A percentile compares a stretch with the other conserved stretches of the same genome.
These are phyloP conservation scores for Pampus argenteus DNA, from an alignment of 2,797 vertebrate species.

Conservation along the genomic window DNA sequence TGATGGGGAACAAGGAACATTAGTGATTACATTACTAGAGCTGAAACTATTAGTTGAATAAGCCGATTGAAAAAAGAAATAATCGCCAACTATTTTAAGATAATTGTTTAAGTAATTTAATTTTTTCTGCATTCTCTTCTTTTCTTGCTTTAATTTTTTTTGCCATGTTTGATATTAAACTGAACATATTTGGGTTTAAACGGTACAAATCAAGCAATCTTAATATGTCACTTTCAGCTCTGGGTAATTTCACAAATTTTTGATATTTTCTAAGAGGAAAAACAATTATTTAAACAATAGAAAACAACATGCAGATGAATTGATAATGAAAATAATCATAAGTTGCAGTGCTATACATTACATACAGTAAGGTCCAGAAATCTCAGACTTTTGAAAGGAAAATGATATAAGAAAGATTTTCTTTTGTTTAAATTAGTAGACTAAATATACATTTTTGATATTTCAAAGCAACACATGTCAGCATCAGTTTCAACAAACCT, in stretches of 20 bases:
- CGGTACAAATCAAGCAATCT: neutral
- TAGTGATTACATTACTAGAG: conserved; percentile 4
- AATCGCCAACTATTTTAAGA: neutral
- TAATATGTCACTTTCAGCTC: neutral
- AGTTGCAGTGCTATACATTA: neutral
- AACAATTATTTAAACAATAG: neutral
- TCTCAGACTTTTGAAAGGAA: no score
- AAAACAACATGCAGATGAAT: neutral
- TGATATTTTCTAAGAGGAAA: no score
- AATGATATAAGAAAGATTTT: neutral
- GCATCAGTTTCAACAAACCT: conserved; percentile 26
- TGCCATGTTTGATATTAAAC: neutral
- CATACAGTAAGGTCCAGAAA: no score
- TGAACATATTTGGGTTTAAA: neutral
- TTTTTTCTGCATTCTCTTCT: no score
- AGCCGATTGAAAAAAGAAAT: neutral
- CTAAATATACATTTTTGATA: neutral
- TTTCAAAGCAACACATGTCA: conserved; percentile 23
- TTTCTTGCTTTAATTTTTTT: neutral
- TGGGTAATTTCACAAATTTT: no score
- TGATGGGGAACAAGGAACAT: conserved; percentile 7
- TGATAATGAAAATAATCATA: neutral
- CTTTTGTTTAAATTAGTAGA: neutral
- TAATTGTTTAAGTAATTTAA: neutral
- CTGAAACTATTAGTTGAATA: neutral